Percentiles rank a stretch among this genome's conserved stretches.
These are phyloP conservation scores for Chascanopsetta lugubris DNA, from an alignment of 2,113 vertebrate species.

Conservation along the genomic window DNA sequence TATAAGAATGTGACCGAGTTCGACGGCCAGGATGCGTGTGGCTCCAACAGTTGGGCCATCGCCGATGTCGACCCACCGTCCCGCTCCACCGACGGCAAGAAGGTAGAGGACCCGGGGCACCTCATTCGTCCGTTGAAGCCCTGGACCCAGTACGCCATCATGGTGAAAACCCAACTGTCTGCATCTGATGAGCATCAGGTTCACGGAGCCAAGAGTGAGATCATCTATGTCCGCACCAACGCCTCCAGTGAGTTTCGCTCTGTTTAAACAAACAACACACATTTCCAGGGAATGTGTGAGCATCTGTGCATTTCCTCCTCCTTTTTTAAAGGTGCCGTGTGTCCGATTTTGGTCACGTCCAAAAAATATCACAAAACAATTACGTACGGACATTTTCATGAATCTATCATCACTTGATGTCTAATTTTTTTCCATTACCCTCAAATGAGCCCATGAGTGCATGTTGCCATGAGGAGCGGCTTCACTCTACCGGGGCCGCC, in stretches of 20 bases:
- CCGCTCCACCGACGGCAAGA: conserved; percentile 82
- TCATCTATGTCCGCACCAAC: conserved; percentile 94
- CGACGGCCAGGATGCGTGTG: conserved; percentile 95
- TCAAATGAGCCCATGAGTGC: no score
- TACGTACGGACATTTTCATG: no score
- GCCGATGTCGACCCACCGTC: conserved; percentile 91
- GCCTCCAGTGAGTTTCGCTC: conserved; percentile 86
- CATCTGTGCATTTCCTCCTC: not conserved
- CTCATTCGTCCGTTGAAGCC: conserved; percentile 90
- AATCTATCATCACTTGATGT: no score
- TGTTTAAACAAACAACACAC: not conserved
- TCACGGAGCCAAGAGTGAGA: conserved; percentile 94
- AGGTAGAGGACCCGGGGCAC: conserved; percentile 81
- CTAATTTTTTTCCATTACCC: no score
- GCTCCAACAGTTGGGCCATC: conserved; percentile 96
- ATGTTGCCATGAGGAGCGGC: no score
- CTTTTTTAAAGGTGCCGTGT: no score
- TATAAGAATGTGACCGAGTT: conserved; percentile 95
- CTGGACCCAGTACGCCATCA: conserved; percentile 97
- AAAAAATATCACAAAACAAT: no score
- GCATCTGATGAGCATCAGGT: conserved; percentile 91
- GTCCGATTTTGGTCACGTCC: no score
- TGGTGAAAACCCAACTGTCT: conserved; percentile 95
- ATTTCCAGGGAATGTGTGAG: not conserved
- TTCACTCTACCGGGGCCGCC: no score